Percentiles rank a stretch among this genome's conserved stretches.
These are phyloP conservation scores for Platycnemis pennipes DNA, from an alignment of 2,888 invertebrate species.

Conservation along the genomic window DNA sequence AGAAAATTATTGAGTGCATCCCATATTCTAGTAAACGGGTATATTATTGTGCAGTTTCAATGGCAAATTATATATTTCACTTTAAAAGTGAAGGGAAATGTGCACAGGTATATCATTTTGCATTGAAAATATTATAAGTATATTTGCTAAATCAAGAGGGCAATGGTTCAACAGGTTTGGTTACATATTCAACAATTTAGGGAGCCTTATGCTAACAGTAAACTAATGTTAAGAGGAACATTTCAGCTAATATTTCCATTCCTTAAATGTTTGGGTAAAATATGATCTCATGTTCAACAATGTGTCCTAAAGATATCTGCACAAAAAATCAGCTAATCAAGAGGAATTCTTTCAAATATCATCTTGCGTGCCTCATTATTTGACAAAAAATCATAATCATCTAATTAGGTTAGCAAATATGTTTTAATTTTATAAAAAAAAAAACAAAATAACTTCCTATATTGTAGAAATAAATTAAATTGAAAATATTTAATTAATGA, in stretches of 20 bases:
- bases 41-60: not conserved
- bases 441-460: not conserved
- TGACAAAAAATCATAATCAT: not conserved
- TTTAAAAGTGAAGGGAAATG: not conserved
- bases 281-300: not conserved
- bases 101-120: conserved; percentile 11
- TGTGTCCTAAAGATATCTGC: not conserved
- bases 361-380: not conserved
- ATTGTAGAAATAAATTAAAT: not conserved
- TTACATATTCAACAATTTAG: not conserved
- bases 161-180: not conserved
- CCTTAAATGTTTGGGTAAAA: not conserved
- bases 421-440: not conserved
- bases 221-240: not conserved
- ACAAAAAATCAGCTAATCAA: not conserved
- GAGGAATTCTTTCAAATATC: not conserved
- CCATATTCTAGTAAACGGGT: not conserved
- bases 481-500: not conserved
- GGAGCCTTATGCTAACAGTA: not conserved
- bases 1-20: not conserved
- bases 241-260: not conserved
- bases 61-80: not conserved
- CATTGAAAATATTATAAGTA: not conserved
- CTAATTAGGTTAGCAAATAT: not conserved
- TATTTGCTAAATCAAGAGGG: not conserved